Evolutionary conservation across 2,797 vertebrate species (phyloP).

Genomic region (Anguilla anguilla): DNA sequence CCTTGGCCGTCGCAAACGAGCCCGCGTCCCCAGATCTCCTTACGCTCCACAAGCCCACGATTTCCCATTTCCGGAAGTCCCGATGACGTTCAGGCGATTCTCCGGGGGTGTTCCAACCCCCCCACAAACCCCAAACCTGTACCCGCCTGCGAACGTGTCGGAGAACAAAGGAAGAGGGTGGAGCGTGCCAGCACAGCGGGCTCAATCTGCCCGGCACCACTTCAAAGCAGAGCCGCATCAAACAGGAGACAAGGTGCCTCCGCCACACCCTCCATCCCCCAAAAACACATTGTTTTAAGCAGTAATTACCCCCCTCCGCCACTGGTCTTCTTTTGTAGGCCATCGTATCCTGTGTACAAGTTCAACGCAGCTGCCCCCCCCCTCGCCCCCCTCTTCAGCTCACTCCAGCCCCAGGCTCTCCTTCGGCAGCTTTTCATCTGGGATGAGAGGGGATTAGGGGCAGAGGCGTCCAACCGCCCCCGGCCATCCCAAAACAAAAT

Average conservation of each 20-base stretch:
- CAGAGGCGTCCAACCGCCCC: constrained; percentile 47
- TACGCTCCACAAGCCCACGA: constrained; percentile 26
- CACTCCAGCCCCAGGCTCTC: constrained; percentile 51
- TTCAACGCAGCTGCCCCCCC: constrained; percentile 25
- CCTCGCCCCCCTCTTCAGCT: constrained; percentile 40
- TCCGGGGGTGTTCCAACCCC: not conserved
- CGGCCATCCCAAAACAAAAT: constrained; percentile 13
- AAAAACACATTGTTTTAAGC: not conserved
- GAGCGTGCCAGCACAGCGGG: constrained; percentile 41
- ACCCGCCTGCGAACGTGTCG: not conserved
- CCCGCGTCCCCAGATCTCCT: constrained; percentile 33
- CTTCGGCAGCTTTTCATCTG: constrained; percentile 60
- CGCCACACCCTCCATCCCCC: constrained; percentile 19
- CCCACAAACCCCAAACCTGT: not conserved
- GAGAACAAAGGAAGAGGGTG: constrained; percentile 43
- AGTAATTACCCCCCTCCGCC: constrained; percentile 24
- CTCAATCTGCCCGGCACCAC: constrained; percentile 63
- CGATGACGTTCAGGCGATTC: constrained; percentile 30
- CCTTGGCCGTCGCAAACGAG: not conserved
- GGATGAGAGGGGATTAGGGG: constrained; percentile 65
- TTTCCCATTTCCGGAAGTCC: constrained; percentile 44
- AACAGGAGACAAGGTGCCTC: constrained; percentile 42
- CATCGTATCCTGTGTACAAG: constrained; percentile 58
- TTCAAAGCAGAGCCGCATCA: constrained; percentile 67
- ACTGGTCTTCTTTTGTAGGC: constrained; percentile 50